phyloP scores from a whole-genome alignment of 2,888 invertebrate genomes.

The Catocala fraxini region DNA sequence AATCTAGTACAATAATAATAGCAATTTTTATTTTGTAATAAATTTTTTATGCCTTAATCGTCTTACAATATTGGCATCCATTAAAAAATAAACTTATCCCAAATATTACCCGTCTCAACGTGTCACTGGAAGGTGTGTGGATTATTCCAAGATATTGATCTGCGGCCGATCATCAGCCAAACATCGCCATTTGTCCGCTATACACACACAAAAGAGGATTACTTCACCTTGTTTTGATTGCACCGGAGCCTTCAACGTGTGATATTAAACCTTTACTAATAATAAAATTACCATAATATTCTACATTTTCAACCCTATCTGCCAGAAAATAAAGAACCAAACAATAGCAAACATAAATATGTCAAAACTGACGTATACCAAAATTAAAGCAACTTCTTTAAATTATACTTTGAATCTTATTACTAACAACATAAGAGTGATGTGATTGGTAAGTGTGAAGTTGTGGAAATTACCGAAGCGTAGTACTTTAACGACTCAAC shows the following conservation, averaged over 20 bases:
- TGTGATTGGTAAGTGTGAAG: neutral
- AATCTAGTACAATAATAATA: no score
- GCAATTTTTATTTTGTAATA: no score
- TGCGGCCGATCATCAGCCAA: constrained; percentile 48
- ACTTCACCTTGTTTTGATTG: constrained; percentile 80
- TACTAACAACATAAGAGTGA: constrained; percentile 22
- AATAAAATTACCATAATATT: neutral
- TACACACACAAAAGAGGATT: constrained; percentile 69
- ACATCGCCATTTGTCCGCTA: constrained; percentile 68
- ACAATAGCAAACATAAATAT: no score
- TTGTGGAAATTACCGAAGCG: constrained; percentile 66
- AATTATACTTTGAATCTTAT: constrained; percentile 45
- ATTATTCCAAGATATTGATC: constrained; percentile 76
- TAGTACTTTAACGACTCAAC: constrained; percentile 75
- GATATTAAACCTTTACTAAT: constrained; percentile 47
- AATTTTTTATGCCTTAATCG: no score
- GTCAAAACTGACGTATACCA: no score
- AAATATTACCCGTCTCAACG: constrained; percentile 20
- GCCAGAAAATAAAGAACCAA: no score
- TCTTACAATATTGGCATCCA: no score
- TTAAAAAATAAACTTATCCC: constrained; percentile 14
- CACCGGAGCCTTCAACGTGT: constrained; percentile 59
- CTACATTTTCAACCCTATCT: no score
- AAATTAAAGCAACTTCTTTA: neutral
- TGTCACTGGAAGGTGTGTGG: constrained; percentile 55